phyloP scores from a whole-genome alignment of 2,888 invertebrate species.

The Spilosoma lubricipeda region DNA sequence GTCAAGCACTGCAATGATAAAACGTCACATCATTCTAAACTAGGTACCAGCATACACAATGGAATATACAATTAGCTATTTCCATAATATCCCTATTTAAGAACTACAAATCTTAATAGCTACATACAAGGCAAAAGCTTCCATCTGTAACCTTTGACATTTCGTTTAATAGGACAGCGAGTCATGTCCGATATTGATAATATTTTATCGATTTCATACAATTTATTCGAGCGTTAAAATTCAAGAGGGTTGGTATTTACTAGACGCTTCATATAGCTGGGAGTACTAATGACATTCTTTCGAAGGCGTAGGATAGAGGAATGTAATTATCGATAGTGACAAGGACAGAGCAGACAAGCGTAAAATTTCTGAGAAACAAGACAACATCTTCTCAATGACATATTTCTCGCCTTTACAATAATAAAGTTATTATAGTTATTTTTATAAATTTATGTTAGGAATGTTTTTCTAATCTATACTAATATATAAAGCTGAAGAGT shows the following conservation, averaged over 20 bases:
- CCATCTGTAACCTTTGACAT: slow-evolving; percentile 5
- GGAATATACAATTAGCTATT: background rate
- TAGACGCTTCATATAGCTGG: slow-evolving; percentile 14
- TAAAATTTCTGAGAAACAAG: background rate
- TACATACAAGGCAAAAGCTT: background rate
- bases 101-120: background rate
- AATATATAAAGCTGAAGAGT: too few relatives aligned
- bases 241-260: background rate
- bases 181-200: background rate
- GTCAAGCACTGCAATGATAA: background rate
- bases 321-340: slow-evolving; percentile 28
- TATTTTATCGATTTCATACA: background rate
- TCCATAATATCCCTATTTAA: background rate
- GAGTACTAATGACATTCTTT: slow-evolving; percentile 43
- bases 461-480: too few relatives aligned
- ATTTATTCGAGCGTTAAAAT: slow-evolving; percentile 5
- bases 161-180: background rate
- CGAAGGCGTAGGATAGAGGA: slow-evolving; percentile 28
- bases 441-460: too few relatives aligned
- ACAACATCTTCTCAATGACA: background rate
- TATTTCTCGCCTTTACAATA: background rate
- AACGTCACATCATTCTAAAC: background rate
- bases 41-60: background rate
- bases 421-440: too few relatives aligned
- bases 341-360: slow-evolving; percentile 13